These are phyloP conservation scores for Dasypus novemcinctus DNA, from an alignment of 2,113 vertebrate genomes.

Conservation along the genomic window DNA sequence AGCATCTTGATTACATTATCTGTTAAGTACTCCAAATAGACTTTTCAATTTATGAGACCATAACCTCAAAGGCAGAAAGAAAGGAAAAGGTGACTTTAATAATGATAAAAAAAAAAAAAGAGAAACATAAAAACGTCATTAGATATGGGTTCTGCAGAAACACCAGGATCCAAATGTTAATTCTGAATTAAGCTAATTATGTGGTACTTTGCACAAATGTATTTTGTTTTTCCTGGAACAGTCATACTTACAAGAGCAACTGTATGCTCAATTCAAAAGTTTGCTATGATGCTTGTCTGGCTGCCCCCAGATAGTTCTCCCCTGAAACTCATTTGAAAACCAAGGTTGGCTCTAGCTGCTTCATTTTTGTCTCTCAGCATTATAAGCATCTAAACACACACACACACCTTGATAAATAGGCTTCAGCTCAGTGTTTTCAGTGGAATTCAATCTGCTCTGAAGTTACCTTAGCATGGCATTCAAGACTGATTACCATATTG, in stretches of 20 bases:
- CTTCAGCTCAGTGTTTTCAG: neutral
- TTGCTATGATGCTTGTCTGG: neutral
- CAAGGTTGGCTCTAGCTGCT: neutral
- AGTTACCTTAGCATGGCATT: neutral
- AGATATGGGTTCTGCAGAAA: neutral
- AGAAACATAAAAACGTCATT: neutral
- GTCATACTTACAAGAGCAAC: neutral
- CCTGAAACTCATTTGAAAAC: neutral
- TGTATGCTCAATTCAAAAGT: neutral
- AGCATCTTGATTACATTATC: constrained; percentile 24
- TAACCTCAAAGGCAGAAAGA: neutral
- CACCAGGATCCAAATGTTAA: neutral
- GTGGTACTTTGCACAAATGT: neutral
- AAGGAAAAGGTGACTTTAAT: constrained; percentile 12
- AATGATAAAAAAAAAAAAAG: neutral
- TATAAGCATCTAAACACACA: neutral
- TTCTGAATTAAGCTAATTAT: neutral
- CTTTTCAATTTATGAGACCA: neutral
- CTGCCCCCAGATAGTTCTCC: neutral
- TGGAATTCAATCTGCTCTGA: neutral
- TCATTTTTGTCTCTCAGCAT: neutral
- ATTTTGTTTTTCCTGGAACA: constrained; percentile 15
- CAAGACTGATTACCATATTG: neutral
- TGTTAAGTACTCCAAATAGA: constrained; percentile 6
- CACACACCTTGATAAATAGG: neutral